Evolutionary conservation across 2,797 vertebrate genomes (phyloP), one percentile per base, ranked within the genome.

Genomic region (Sciaenops ocellatus): DNA sequence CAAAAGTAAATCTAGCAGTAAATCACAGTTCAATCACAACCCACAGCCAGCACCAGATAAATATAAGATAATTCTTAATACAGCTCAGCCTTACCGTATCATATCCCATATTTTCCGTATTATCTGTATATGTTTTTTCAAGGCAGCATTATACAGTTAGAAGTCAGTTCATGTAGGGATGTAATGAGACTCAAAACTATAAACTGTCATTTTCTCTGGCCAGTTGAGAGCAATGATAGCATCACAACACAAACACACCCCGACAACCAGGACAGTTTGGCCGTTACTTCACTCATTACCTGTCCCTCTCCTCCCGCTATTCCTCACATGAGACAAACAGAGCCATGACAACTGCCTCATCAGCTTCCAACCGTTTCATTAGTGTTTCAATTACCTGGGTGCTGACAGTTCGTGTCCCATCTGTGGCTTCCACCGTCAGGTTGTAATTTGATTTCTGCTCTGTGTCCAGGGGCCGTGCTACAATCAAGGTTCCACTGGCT

Each of bases 361-460:
- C 92, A 88, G 85, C 88, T 77, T 82, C 82, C 89, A 88, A 88
- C 82, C 11, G 38, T 84, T 92, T 92, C 76, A 92, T 93, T 83
- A 94, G 85, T 54, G 93, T 87, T 91, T 90, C 92, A 91, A 94
- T 96, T 95, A 99, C 98, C 97, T 99, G 98, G 70, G 98, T 98
- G 91, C 96, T 96, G 94, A 98, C 96, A 87, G 96, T 95, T 90
- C 95, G 95, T 78, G 95, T 99, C 92, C 98, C 98, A 89, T 99
- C 98, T 70, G 98, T 98, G 88, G 98, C 98, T 88, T 98, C 97
- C 68, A 99, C 96, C 44, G 98, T 99, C 95, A 99, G 94, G 95
- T 99, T 99, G 92, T 99, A 99, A 96, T 95, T 96, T 92, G 98
- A 98, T 93, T 97, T 99, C 90, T 97, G 97, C 90, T 99, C 98